Percentiles rank a stretch among this genome's conserved stretches.
phyloP scores from a whole-genome alignment of 2,797 vertebrate species.

The Miichthys miiuy region DNA sequence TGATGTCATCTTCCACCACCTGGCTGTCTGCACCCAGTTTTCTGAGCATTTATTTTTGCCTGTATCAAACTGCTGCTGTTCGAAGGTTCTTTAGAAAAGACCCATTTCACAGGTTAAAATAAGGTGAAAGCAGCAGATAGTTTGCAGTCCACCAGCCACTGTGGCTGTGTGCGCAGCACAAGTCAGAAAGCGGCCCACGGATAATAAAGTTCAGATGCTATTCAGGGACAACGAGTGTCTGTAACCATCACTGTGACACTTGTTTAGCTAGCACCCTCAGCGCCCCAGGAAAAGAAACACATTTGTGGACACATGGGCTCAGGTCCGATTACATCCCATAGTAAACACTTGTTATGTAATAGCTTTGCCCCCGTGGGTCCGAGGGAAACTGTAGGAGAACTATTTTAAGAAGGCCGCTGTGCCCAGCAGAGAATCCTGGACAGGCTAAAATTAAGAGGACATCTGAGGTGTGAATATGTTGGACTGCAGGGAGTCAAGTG shows the following conservation, averaged over 20 bases:
- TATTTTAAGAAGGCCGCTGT: slow-evolving; percentile 58
- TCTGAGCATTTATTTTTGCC: not conserved
- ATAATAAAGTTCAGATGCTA: slow-evolving; percentile 54
- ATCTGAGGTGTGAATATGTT: slow-evolving; percentile 52
- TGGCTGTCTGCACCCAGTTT: not conserved
- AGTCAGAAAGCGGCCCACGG: slow-evolving; percentile 24
- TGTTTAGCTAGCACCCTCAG: slow-evolving; percentile 39
- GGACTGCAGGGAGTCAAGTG: slow-evolving; percentile 31
- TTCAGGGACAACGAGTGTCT: slow-evolving; percentile 47
- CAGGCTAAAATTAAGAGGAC: slow-evolving; percentile 56
- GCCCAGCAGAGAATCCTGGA: slow-evolving; percentile 15
- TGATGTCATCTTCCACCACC: not conserved
- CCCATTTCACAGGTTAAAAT: too few species aligned
- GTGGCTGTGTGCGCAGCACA: slow-evolving; percentile 14
- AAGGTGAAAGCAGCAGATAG: not conserved
- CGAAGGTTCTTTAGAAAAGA: too few species aligned
- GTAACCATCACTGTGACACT: slow-evolving; percentile 38
- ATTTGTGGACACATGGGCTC: slow-evolving; percentile 37
- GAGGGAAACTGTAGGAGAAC: slow-evolving; percentile 55
- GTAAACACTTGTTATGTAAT: slow-evolving; percentile 68
- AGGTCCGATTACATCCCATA: slow-evolving; percentile 62
- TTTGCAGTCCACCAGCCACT: not conserved
- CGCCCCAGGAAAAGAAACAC: slow-evolving; percentile 33
- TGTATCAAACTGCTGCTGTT: too few species aligned
- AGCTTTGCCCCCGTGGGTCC: slow-evolving; percentile 16